phyloP scores from a whole-genome alignment of 2,888 invertebrate genomes.

The Diarsia dahlii region DNA sequence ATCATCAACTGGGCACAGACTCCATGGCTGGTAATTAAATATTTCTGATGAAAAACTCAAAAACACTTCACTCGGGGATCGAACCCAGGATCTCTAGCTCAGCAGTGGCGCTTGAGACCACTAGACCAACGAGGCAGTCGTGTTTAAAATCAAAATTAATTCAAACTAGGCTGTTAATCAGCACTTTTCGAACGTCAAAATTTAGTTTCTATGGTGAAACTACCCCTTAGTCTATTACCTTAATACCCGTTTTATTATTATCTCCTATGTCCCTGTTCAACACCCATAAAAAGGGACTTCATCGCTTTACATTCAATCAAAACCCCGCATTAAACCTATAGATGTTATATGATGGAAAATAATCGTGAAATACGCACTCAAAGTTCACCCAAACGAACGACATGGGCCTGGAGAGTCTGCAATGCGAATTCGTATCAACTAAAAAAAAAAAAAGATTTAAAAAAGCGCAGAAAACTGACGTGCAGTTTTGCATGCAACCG shows the following conservation, averaged over 20 bases:
- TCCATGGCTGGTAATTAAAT: too few species aligned
- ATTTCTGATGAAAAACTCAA: too few species aligned
- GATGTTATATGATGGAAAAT: slow-evolving; percentile 1
- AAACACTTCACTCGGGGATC: too few species aligned
- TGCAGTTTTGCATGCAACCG: slow-evolving; percentile 5
- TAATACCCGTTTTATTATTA: slow-evolving; percentile 8
- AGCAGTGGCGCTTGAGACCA: too few species aligned
- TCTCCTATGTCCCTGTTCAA: not conserved
- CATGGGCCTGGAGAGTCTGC: slow-evolving; percentile 8
- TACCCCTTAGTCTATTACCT: too few species aligned
- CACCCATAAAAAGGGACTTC: slow-evolving; percentile 14
- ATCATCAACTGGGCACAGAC: too few species aligned
- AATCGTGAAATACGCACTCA: slow-evolving; percentile 16
- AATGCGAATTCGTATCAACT: slow-evolving; percentile 19
- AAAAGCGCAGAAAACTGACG: slow-evolving; percentile 5
- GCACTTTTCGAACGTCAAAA: too few species aligned
- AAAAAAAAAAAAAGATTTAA: not conserved
- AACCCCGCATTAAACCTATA: slow-evolving; percentile 14
- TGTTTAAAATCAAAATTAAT: too few species aligned
- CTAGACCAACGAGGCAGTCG: too few species aligned
- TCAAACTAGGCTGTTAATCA: too few species aligned
- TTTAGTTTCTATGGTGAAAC: not conserved
- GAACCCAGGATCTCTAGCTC: too few species aligned
- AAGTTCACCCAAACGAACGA: slow-evolving; percentile 19
- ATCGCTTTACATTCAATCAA: slow-evolving; percentile 7